These are phyloP conservation scores for Odobenus rosmarus DNA, from an alignment of 2,113 vertebrate genomes.

Conservation along the genomic window DNA sequence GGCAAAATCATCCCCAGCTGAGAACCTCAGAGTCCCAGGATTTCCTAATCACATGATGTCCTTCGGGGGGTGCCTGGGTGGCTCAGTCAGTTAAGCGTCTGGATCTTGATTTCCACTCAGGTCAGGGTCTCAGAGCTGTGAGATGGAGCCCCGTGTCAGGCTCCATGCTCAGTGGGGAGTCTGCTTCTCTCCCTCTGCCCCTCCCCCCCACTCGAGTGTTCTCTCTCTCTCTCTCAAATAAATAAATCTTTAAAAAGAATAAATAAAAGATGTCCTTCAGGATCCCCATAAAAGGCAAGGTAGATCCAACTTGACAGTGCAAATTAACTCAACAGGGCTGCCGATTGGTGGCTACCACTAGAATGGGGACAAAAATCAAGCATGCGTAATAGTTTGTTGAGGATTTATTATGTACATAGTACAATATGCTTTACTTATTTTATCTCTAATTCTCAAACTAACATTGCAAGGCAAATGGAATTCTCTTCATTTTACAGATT, in stretches of 20 bases:
- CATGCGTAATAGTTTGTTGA: background rate
- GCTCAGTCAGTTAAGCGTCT: background rate
- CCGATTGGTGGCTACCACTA: background rate
- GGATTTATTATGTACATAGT: background rate
- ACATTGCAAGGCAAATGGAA: background rate
- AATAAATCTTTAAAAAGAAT: background rate
- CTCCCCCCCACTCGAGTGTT: background rate
- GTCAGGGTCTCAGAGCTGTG: background rate
- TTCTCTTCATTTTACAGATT: constrained; percentile 19
- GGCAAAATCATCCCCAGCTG: background rate
- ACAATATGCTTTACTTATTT: background rate
- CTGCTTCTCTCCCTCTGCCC: background rate
- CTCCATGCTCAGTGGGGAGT: background rate
- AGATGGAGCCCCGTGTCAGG: background rate
- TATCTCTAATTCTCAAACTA: constrained; percentile 16
- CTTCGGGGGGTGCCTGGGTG: background rate
- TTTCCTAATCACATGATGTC: background rate
- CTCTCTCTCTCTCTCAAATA: no score
- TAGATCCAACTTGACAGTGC: background rate
- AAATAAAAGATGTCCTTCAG: background rate
- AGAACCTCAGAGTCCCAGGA: background rate
- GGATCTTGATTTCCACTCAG: background rate
- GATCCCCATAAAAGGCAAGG: background rate
- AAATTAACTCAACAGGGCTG: constrained; percentile 4
- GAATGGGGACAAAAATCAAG: background rate